Percentiles rank a stretch among this genome's conserved stretches.
These are phyloP conservation scores for Portevinia maculata DNA, from an alignment of 2,888 invertebrate genomes.

Conservation along the genomic window DNA sequence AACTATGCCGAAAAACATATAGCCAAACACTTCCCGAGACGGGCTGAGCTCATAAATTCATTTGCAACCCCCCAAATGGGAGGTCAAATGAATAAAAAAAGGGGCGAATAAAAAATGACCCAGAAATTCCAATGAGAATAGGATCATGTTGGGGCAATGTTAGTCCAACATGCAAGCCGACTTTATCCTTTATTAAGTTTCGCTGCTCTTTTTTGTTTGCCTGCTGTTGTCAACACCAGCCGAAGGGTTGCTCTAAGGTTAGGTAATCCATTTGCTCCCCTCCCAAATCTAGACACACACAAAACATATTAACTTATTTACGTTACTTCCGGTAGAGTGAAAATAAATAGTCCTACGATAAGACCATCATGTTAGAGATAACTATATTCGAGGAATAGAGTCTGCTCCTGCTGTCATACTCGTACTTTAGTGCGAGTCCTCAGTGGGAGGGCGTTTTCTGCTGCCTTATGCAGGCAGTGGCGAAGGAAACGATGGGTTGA, in stretches of 20 bases:
- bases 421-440: constrained; percentile 16
- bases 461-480: neutral
- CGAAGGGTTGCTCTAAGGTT: constrained; percentile 15
- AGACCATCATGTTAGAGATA: constrained; percentile 68
- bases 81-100: constrained; percentile 3
- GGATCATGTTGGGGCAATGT: too few relatives aligned
- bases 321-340: constrained; percentile 71
- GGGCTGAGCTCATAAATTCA: constrained; percentile 68
- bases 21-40: constrained; percentile 46
- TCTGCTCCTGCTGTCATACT: constrained; percentile 21
- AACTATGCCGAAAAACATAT: constrained; percentile 34
- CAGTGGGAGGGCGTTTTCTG: constrained; percentile 23
- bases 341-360: constrained; percentile 72
- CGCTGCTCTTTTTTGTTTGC: neutral
- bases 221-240: neutral
- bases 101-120: constrained; percentile 63
- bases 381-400: constrained; percentile 26
- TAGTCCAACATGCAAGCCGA: constrained; percentile 22
- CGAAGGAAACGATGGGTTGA: constrained; percentile 76
- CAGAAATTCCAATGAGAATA: constrained; percentile 47
- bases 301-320: constrained; percentile 70
- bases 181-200: constrained; percentile 30
- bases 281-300: neutral
- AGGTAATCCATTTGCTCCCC: constrained; percentile 34
- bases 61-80: constrained; percentile 40